A percentile compares a stretch with the other conserved stretches of the same genome.
phyloP scores from a whole-genome alignment of 1,140 invertebrate species.

The Dendrolimus kikuchii region DNA sequence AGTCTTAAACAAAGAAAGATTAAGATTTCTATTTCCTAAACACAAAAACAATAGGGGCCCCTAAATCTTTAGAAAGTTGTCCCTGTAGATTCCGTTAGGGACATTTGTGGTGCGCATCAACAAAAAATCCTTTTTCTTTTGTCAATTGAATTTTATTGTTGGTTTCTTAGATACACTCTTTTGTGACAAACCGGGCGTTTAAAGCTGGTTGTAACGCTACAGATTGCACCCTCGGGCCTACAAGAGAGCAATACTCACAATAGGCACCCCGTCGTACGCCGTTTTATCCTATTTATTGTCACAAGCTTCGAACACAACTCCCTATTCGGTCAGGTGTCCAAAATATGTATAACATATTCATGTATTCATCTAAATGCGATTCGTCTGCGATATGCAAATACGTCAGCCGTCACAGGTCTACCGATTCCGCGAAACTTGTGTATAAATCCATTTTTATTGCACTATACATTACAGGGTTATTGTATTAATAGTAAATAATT shows the following conservation, averaged over 20 bases:
- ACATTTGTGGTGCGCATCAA: constrained; percentile 46
- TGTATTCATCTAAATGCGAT: constrained; percentile 24
- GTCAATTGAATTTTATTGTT: constrained; percentile 72
- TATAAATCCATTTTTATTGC: too few species aligned
- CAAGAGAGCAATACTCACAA: constrained; percentile 55
- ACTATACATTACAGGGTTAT: too few species aligned
- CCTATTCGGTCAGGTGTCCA: constrained; percentile 49
- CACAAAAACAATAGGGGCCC: constrained; percentile 51
- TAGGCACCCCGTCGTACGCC: constrained; percentile 47
- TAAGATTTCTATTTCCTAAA: constrained; percentile 31
- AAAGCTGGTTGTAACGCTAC: constrained; percentile 56
- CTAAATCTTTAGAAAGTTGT: constrained; percentile 56
- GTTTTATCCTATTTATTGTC: constrained; percentile 58
- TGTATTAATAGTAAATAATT: too few species aligned
- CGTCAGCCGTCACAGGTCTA: constrained; percentile 2
- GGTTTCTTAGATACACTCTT: constrained; percentile 61
- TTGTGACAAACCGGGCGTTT: constrained; percentile 63
- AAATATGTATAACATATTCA: constrained; percentile 25
- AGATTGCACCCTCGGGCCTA: constrained; percentile 20
- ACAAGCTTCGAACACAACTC: constrained; percentile 25
- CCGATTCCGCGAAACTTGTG: too few species aligned
- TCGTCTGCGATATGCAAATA: constrained; percentile 8
- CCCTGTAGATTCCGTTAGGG: constrained; percentile 48
- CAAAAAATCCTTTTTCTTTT: constrained; percentile 49
- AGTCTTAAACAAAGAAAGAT: constrained; percentile 30